Evolutionary conservation across 2,113 vertebrate genomes (phyloP), one percentile per base, ranked within the genome.

Genomic region (Atractosteus spatula): DNA sequence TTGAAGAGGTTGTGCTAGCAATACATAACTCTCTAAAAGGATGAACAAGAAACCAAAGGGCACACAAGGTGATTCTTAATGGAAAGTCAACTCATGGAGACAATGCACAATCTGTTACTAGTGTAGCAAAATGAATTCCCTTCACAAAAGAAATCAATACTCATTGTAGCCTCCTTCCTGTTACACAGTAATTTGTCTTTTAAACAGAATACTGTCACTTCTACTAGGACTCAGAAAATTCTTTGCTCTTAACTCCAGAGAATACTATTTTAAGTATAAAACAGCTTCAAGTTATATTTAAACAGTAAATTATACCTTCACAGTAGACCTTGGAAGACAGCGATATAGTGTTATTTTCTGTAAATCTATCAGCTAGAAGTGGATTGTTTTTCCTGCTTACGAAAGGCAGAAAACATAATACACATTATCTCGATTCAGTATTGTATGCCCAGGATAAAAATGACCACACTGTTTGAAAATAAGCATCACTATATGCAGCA

Each of bases 131-230:
- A 77, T 72, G 75, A 81, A 82, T 80, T 76, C 78, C 62, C 74
- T 61, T 80, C 76, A 74, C 72, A 74, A 78, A 61, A 62, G 67
- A 81, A 77, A 86, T 86, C 82, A 75, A 86, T 84, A 78, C 47
- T 66, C 71, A 75, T 78, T 80, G 75, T 75, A 73, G 54, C 79
- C 74, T 84, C 73, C 76, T 81, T 81, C 82, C 74, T 79, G 65
- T 69, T 51, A 68, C 68, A 57, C 66, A 62, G 63, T 55, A 72
- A 75, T 83, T 79, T 75, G 75, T 86, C 84, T 80, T 79, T 69
- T 75, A 78, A 76, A 71, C 71, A 71, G 74, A 76, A 74, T n/a
- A 29, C 76, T 76, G 74, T 78, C 82, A 78, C 75, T 73, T 77
- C 65, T 62, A n/a, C 70, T 76, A n/a, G 62, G 57, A 41, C 69